Base-by-base conservation (phyloP, 2,113 vertebrate species). In the Sminthopsis crassicaudata region DNA sequence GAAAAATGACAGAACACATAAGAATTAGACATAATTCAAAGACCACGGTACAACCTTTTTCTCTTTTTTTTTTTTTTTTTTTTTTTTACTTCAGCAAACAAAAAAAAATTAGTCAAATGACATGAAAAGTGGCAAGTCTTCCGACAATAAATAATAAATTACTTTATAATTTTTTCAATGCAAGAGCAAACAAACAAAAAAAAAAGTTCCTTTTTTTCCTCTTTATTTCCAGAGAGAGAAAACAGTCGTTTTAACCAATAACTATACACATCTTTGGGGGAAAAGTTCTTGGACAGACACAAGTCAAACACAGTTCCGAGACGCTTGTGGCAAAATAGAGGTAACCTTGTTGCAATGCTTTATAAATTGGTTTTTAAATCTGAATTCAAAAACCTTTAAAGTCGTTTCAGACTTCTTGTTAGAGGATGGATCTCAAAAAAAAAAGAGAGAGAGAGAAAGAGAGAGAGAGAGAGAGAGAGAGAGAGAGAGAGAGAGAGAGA, bases 91-190 rank as follows among this genome's bases (percentile, higher is more conserved):
- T 99, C 98, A 99, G 98, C 99, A 99, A 99, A 99, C 99, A 99
- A 98, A 98, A 98, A 98, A 98, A 92, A 96, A 98, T 14, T 67
- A 67, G 99, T 99, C 98, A 98, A 98, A 97, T 98, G 98, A 99
- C 99, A 99, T 98, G 98, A 99, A 99, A 99, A 99, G 99, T 99
- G 99, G 99, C 99, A 99, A 99, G 99, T 99, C 98, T 99, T 99
- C 98, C 50, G 97, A 99, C 99, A 99, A 99, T 99, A 99, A 99
- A 99, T 99, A 99, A 99, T 99, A 99, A 99, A 99, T 99, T 99
- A 99, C 97, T 98, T 99, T 99, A 99, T 99, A 99, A 98, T 99
- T 98, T 98, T 99, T 99, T 99, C 99, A 99, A 99, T 99, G 99
- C 99, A 99, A 99, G 98, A 99, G 99, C 99, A 99, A 99, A 99